Evolutionary conservation across 2,888 invertebrate species (phyloP).

Genomic region (Chironomus tentans): DNA sequence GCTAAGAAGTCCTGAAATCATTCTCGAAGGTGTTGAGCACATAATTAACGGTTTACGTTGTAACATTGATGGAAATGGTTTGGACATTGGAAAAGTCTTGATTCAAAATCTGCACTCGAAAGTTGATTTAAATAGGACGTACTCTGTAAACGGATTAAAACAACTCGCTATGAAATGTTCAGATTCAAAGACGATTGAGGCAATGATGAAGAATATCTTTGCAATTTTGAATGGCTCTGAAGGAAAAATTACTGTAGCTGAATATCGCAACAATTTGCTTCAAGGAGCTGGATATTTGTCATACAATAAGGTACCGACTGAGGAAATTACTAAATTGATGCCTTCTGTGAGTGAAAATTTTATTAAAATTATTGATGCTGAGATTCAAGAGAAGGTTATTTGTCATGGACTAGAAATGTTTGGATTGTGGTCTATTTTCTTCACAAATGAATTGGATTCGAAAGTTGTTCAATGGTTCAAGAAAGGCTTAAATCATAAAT

Average conservation of each 20-base stretch:
- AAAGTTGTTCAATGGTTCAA: constrained; percentile 56
- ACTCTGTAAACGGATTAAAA: constrained; percentile 64
- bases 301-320: constrained; percentile 54
- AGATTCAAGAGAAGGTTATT: constrained; percentile 87
- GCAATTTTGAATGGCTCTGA: constrained; percentile 77
- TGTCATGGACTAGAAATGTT: constrained; percentile 73
- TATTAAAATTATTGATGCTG: constrained; percentile 69
- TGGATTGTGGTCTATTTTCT: constrained; percentile 64
- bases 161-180: constrained; percentile 64
- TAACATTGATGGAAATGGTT: constrained; percentile 67
- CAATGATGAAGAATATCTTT: constrained; percentile 61
- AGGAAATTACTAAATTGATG: constrained; percentile 50
- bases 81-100: constrained; percentile 71
- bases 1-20: constrained; percentile 87
- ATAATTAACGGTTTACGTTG: constrained; percentile 62
- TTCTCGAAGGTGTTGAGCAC: constrained; percentile 69
- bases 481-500: constrained; percentile 67
- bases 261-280: constrained; percentile 79
- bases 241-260: constrained; percentile 81
- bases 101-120: constrained; percentile 78
- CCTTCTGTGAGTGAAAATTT: constrained; percentile 56
- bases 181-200: constrained; percentile 54
- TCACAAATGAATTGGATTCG: constrained; percentile 54
- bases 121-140: constrained; percentile 64
- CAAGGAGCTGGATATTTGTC: constrained; percentile 69